Evolutionary conservation across 2,888 invertebrate genomes (phyloP), one percentile per base, ranked within the genome.

Genomic region (Eucriotettix oculatus): DNA sequence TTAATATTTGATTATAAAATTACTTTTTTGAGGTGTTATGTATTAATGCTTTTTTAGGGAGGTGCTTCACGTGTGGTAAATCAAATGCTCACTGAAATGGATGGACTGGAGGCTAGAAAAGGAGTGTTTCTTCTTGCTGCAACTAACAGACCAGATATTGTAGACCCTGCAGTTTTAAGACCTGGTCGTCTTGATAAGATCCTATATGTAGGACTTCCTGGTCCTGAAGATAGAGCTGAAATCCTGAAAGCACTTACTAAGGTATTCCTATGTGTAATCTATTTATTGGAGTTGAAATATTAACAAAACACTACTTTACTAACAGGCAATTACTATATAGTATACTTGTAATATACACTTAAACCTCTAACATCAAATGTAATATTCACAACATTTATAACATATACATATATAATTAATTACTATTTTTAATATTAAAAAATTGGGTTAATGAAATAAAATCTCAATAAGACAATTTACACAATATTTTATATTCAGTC

Each of bases 21-120:
- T 10, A n/a, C 11, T 14, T 60, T 58, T 29, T 53, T 29, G 7
- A 5, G 3, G 2, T 5, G 29, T 29, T 5, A 29, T 29, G n/a
- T n/a, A 29, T 29, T 29, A 29, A 29, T 48, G n/a, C n/a, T 48
- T n/a, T 52, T 58, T 10, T 55, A 83, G 75, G 83, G 84, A 67
- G 85, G 87, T 3, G 83, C 87, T 0, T 84, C 87, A 0, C 81
- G 97, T 42, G 91, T 99, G 14, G 97, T 99, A 0, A 99, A 97
- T 73, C 97, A 98, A 74, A 77, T 99, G 73, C 76, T 99, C 57
- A 97, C 97, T 0, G 98, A 99, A 79, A 96, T 99, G 97, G 98
- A 99, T 71, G 98, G 98, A 5, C 83, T 98, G 52, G 92, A 94
- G 71, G 84, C 85, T 42, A 82, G 97, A 56, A 85, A 88, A 70